Percentiles rank a stretch among this genome's conserved stretches.
Conservation (phyloP, 2,888 invertebrate species). For the Habrosyne pyritoides region DNA sequence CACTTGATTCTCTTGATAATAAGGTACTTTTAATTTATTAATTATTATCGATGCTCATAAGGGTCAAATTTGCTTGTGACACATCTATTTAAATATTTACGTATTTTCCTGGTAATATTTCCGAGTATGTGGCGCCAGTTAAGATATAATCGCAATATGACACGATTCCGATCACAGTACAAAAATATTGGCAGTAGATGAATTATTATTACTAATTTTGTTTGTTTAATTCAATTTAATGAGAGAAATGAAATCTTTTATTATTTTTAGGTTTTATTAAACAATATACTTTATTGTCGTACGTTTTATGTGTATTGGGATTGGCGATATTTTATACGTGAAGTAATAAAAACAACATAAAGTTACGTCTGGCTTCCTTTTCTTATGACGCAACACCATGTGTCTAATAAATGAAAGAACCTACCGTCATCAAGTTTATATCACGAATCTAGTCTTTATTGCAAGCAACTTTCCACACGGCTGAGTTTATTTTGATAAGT, state of each 20-base stretch:
- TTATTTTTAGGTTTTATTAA: too few species aligned
- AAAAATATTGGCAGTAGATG: background rate
- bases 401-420: background rate
- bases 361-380: background rate
- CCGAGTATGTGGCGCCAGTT: background rate
- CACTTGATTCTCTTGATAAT: too few species aligned
- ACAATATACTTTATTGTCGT: too few species aligned
- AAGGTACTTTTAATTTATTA: too few species aligned
- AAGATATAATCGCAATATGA: background rate
- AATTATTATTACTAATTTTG: background rate
- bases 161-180: background rate
- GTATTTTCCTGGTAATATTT: too few species aligned
- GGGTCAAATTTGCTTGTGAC: too few species aligned
- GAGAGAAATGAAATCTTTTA: too few species aligned
- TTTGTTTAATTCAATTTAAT: too few species aligned
- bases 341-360: background rate
- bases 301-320: too few species aligned
- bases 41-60: too few species aligned
- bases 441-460: background rate
- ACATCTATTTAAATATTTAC: too few species aligned
- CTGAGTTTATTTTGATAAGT: constrained; percentile 1
- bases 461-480: background rate
- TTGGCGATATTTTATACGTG: too few species aligned
- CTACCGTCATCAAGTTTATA: background rate
- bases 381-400: background rate